Conservation (phyloP, 2,797 vertebrate species). For the Mus caroli region DNA sequence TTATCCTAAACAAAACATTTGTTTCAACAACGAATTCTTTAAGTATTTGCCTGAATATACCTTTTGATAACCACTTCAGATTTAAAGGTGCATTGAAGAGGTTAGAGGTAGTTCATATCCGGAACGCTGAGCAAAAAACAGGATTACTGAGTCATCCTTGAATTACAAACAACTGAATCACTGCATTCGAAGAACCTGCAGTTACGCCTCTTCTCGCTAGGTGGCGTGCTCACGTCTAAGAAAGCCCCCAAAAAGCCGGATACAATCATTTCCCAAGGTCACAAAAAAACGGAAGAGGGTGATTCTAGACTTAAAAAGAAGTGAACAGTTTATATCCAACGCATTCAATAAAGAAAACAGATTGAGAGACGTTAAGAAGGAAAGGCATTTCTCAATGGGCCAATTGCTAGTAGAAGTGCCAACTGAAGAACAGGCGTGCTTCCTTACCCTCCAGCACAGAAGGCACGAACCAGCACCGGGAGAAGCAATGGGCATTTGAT, state of each 20-base stretch:
- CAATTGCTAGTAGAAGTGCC: not conserved
- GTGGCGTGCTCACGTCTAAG: slow-evolving; percentile 29
- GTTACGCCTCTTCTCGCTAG: not conserved
- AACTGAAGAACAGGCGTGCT: not conserved
- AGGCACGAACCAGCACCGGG: not conserved
- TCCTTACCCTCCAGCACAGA: not conserved
- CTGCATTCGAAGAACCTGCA: slow-evolving; percentile 15
- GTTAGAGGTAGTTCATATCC: not conserved
- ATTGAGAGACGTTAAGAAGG: not conserved
- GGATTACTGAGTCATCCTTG: not conserved
- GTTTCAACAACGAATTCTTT: slow-evolving; percentile 14
- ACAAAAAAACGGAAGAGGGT: slow-evolving; percentile 9
- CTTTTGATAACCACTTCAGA: slow-evolving; percentile 54
- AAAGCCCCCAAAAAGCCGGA: not conserved
- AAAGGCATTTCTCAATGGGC: not conserved
- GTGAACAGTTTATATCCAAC: slow-evolving; percentile 1
- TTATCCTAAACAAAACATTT: slow-evolving; percentile 50
- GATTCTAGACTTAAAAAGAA: slow-evolving; percentile 37
- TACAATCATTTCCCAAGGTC: slow-evolving; percentile 14
- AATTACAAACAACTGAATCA: not conserved
- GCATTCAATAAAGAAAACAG: slow-evolving; percentile 1
- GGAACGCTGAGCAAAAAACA: not conserved
- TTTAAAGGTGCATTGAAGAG: not conserved
- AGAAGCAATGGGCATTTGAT: not conserved
- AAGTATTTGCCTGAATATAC: slow-evolving; percentile 20